Percentiles rank a stretch among this genome's conserved stretches.
Conservation (phyloP, 1,140 invertebrate species). For the Drosophila kurseongensis region DNA sequence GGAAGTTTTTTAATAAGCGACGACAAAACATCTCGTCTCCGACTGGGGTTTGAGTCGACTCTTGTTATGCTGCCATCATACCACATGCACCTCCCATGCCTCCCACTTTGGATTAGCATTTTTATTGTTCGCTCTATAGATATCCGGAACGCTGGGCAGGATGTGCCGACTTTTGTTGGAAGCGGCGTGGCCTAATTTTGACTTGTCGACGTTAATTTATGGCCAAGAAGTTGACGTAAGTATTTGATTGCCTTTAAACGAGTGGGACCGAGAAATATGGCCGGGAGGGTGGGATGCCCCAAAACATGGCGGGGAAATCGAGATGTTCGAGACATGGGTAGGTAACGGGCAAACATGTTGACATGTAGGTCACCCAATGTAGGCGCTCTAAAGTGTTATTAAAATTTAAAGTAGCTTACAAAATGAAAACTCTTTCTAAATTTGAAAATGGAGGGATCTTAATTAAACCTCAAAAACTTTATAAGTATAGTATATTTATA, state of each 20-base stretch:
- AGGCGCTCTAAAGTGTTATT: slow-evolving; percentile 2
- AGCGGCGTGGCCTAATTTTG: slow-evolving; percentile 59
- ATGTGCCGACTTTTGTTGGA: slow-evolving; percentile 31
- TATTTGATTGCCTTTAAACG: slow-evolving; percentile 70
- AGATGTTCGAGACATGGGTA: slow-evolving; percentile 8
- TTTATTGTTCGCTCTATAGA: slow-evolving; percentile 52
- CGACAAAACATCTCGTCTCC: slow-evolving; percentile 16
- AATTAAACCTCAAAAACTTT: not conserved
- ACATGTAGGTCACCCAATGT: slow-evolving; percentile 23
- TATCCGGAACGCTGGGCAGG: slow-evolving; percentile 51
- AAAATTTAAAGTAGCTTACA: not conserved
- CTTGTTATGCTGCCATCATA: slow-evolving; percentile 46
- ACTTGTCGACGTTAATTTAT: slow-evolving; percentile 71
- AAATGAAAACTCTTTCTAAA: not conserved
- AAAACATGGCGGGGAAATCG: slow-evolving; percentile 13
- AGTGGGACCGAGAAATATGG: not conserved
- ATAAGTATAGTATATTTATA: no score
- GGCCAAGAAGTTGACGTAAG: slow-evolving; percentile 58
- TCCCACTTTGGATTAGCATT: slow-evolving; percentile 68
- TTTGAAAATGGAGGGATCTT: not conserved
- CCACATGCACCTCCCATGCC: slow-evolving; percentile 11
- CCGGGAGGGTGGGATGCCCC: not conserved
- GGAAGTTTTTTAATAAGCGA: slow-evolving; percentile 68
- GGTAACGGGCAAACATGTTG: slow-evolving; percentile 24
- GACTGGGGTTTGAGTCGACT: slow-evolving; percentile 30